Conservation (phyloP, 2,113 vertebrate species). For the Lucifuga dentata region DNA sequence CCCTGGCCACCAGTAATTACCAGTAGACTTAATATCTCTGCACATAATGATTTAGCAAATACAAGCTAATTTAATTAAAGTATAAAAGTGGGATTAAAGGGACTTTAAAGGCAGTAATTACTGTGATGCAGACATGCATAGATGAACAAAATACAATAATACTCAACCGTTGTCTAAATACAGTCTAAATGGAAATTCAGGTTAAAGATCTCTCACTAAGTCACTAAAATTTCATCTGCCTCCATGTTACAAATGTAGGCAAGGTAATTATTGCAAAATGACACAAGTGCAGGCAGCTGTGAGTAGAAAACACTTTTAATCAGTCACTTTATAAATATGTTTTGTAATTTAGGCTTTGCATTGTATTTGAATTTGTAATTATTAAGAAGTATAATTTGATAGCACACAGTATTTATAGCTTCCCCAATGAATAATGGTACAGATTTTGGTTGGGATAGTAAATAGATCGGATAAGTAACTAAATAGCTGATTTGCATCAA, state of each 20-base stretch:
- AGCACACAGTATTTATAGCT: neutral
- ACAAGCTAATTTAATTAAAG: neutral
- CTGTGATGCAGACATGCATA: neutral
- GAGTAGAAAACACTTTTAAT: constrained; percentile 44
- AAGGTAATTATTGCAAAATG: constrained; percentile 3
- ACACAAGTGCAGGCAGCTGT: constrained; percentile 18
- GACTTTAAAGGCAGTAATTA: too few relatives aligned
- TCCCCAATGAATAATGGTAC: too few relatives aligned
- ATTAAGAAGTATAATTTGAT: constrained; percentile 1
- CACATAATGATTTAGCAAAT: neutral
- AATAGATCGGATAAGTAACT: too few relatives aligned
- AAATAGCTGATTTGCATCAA: constrained; percentile 1
- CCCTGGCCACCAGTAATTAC: neutral
- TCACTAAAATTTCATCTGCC: constrained; percentile 43
- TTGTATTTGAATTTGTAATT: constrained; percentile 5
- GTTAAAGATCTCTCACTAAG: constrained; percentile 20
- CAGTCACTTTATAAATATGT: constrained; percentile 9
- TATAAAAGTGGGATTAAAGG: neutral
- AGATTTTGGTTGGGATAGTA: too few relatives aligned
- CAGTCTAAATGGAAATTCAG: constrained; percentile 3
- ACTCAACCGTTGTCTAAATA: too few relatives aligned
- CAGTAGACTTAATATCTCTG: neutral
- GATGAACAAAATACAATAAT: too few relatives aligned
- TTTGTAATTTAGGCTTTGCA: neutral
- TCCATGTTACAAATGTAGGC: constrained; percentile 36